These are phyloP conservation scores for Tetragonula clypearis DNA, from an alignment of 1,140 invertebrate genomes.

Conservation along the genomic window DNA sequence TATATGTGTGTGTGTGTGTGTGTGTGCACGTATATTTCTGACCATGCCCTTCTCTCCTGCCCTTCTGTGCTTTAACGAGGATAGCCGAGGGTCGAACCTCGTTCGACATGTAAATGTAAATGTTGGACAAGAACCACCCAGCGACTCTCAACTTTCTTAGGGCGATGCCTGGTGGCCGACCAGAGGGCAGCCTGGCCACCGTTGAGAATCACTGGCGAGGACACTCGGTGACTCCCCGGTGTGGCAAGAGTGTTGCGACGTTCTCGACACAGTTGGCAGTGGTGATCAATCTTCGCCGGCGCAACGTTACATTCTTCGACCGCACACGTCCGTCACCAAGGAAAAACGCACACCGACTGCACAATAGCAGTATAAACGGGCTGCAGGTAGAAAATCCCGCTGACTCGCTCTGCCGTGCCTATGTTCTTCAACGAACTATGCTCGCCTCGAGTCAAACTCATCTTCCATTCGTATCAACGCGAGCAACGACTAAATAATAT, in stretches of 20 bases:
- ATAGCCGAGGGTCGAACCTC: conserved; percentile 68
- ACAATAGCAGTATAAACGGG: conserved; percentile 32
- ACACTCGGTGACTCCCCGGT: conserved; percentile 58
- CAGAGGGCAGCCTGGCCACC: not conserved
- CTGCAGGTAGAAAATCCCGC: not conserved
- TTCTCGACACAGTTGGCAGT: conserved; percentile 69
- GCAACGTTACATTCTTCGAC: conserved; percentile 52
- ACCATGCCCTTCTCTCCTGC: conserved; percentile 35
- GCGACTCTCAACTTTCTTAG: conserved; percentile 53
- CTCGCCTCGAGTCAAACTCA: not conserved
- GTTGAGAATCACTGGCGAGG: conserved; percentile 68
- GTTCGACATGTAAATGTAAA: conserved; percentile 76
- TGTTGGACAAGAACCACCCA: conserved; percentile 69
- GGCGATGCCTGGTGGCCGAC: not conserved
- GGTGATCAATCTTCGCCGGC: conserved; percentile 69
- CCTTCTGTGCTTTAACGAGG: conserved; percentile 65
- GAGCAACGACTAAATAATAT: no score
- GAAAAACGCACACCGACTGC: conserved; percentile 38
- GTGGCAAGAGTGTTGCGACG: conserved; percentile 69
- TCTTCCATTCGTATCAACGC: no score
- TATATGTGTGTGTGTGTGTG: no score
- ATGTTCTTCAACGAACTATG: not conserved
- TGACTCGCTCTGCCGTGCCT: not conserved
- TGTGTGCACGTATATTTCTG: conserved; percentile 46
- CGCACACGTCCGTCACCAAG: conserved; percentile 26